Percentiles rank a stretch among this genome's conserved stretches.
Conservation (phyloP, 1,140 invertebrate species). For the Cotesia typhae region DNA sequence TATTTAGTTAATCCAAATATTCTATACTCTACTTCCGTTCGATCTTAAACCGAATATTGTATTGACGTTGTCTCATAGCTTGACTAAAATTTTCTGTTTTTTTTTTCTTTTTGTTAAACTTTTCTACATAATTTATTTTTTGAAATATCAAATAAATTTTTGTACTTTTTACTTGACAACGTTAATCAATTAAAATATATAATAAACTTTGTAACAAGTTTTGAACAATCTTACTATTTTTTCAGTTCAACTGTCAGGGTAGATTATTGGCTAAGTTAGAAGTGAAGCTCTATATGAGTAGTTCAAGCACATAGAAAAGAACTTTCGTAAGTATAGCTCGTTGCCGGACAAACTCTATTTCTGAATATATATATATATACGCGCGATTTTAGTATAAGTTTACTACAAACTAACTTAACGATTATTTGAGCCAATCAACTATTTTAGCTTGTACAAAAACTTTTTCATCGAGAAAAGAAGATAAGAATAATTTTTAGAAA, state of each 20-base stretch:
- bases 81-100: neutral
- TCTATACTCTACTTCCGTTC: slow-evolving; percentile 38
- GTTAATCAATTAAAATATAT: slow-evolving; percentile 4
- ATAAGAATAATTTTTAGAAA: slow-evolving; percentile 15
- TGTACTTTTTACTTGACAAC: neutral
- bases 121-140: neutral
- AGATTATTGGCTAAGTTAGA: slow-evolving; percentile 56
- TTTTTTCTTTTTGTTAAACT: neutral
- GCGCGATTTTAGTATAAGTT: slow-evolving; percentile 57
- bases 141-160: neutral
- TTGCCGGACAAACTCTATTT: slow-evolving; percentile 55
- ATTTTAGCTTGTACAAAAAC: slow-evolving; percentile 33
- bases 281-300: slow-evolving; percentile 42
- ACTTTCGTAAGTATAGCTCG: slow-evolving; percentile 50
- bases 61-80: slow-evolving; percentile 3
- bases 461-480: slow-evolving; percentile 18
- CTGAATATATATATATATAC: slow-evolving; percentile 48
- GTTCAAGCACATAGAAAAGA: slow-evolving; percentile 50
- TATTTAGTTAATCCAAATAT: slow-evolving; percentile 56
- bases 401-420: slow-evolving; percentile 60
- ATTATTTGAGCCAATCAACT: slow-evolving; percentile 48
- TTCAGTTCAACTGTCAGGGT: slow-evolving; percentile 47
- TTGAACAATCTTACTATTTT: slow-evolving; percentile 23
- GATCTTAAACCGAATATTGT: slow-evolving; percentile 28
- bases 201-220: slow-evolving; percentile 20